A percentile compares a stretch with the other conserved stretches of the same genome.
These are phyloP conservation scores for Petrocephalus microphthalmus DNA, from an alignment of 2,113 vertebrate genomes.

Conservation along the genomic window DNA sequence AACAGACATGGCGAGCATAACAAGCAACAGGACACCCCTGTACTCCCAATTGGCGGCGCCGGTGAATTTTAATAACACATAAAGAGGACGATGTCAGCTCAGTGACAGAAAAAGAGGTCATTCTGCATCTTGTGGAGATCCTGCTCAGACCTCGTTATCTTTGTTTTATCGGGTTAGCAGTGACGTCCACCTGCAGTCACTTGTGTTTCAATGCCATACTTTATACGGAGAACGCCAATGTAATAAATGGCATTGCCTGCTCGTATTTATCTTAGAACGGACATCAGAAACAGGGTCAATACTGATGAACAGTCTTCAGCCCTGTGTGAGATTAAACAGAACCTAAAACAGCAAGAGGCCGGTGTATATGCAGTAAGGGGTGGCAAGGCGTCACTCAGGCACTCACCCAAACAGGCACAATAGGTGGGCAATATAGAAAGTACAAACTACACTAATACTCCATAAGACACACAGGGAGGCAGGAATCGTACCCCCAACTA, in stretches of 20 bases:
- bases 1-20: background rate
- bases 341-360: no score
- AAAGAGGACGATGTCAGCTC: conserved; percentile 37
- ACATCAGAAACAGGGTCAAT: background rate
- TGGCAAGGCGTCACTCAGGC: no score
- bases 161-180: background rate
- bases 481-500: background rate
- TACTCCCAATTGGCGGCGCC: conserved; percentile 13
- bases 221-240: background rate
- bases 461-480: no score
- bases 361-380: no score
- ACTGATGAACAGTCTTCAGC: background rate
- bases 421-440: background rate
- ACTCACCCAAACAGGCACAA: background rate
- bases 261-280: background rate
- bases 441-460: no score
- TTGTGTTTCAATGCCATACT: background rate
- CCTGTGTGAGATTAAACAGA: no score
- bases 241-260: background rate
- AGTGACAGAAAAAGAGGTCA: conserved; percentile 56
- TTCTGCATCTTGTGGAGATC: conserved; percentile 45
- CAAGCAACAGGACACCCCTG: background rate
- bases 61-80: conserved; percentile 50
- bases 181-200: background rate
- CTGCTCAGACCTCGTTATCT: conserved; percentile 45